These are phyloP conservation scores for Catostomus latipinnis DNA, from an alignment of 2,797 vertebrate genomes.

Conservation along the genomic window DNA sequence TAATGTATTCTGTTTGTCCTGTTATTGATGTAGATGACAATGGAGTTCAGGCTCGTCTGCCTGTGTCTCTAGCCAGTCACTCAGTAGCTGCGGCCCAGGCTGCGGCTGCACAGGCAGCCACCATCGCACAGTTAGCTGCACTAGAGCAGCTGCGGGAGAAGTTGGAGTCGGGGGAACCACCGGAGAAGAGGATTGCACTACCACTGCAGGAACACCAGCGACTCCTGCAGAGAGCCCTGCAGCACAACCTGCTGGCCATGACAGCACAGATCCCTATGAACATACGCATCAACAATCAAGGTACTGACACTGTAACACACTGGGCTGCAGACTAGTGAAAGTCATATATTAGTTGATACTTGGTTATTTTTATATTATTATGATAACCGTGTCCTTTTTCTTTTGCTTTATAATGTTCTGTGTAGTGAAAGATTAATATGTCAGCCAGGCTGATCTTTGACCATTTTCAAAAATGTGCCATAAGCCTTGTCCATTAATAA, in stretches of 20 bases:
- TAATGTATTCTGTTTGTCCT: neutral
- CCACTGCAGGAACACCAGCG: slow-evolving; percentile 90
- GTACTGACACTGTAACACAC: slow-evolving; percentile 66
- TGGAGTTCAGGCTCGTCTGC: slow-evolving; percentile 77
- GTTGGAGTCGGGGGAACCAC: slow-evolving; percentile 91
- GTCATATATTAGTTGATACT: neutral
- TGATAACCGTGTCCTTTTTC: too few relatives aligned
- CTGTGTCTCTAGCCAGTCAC: slow-evolving; percentile 80
- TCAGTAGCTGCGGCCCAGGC: slow-evolving; percentile 87
- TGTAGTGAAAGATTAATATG: too few relatives aligned
- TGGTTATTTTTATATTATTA: neutral
- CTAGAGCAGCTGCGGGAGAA: slow-evolving; percentile 96
- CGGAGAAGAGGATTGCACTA: slow-evolving; percentile 93
- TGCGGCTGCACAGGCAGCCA: slow-evolving; percentile 73
- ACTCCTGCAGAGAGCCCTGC: slow-evolving; percentile 90
- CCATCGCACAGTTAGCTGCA: slow-evolving; percentile 88
- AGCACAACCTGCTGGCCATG: slow-evolving; percentile 97
- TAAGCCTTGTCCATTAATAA: too few relatives aligned
- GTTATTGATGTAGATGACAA: slow-evolving; percentile 83
- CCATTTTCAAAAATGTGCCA: too few relatives aligned
- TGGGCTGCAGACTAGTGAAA: neutral
- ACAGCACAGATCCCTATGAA: slow-evolving; percentile 94
- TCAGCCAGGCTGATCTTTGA: too few relatives aligned
- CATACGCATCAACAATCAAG: slow-evolving; percentile 96
- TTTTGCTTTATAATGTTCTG: too few relatives aligned